phyloP scores from a whole-genome alignment of 2,888 invertebrate genomes.

The Sinhomidia bicolor region DNA sequence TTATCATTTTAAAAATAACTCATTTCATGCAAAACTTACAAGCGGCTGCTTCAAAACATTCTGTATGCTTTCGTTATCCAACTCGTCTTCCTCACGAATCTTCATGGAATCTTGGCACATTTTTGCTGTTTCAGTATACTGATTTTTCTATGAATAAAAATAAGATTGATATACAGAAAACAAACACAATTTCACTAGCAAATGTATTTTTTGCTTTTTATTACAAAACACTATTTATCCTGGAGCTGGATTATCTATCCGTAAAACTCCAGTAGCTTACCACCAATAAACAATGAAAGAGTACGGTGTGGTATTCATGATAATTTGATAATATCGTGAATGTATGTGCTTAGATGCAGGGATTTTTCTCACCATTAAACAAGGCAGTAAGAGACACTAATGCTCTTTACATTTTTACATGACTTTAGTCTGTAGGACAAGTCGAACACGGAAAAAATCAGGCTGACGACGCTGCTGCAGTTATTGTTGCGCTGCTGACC shows the following conservation, averaged over 20 bases:
- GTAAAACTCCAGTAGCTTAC: no score
- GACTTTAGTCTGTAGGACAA: slow-evolving; percentile 40
- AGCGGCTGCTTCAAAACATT: slow-evolving; percentile 69
- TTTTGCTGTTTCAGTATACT: not conserved
- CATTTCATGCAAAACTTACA: no score
- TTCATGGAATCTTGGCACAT: slow-evolving; percentile 69
- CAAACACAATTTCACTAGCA: no score
- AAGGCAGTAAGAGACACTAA: not conserved
- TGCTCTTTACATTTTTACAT: slow-evolving; percentile 4
- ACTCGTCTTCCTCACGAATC: slow-evolving; percentile 58
- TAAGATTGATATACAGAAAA: not conserved
- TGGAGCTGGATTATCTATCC: not conserved
- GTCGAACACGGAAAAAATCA: slow-evolving; percentile 59
- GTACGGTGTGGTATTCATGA: not conserved
- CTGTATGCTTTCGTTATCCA: slow-evolving; percentile 69
- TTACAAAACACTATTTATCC: not conserved
- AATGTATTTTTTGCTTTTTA: no score
- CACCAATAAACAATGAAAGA: not conserved
- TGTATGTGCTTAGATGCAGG: not conserved
- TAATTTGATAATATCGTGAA: not conserved
- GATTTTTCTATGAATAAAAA: not conserved
- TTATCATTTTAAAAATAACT: not conserved
- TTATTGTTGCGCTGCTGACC: slow-evolving; percentile 42
- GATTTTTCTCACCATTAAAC: not conserved
- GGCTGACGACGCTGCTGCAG: not conserved